Evolutionary conservation across 2,888 invertebrate genomes (phyloP), one percentile per base, ranked within the genome.

Genomic region (Napeogenes sylphis): DNA sequence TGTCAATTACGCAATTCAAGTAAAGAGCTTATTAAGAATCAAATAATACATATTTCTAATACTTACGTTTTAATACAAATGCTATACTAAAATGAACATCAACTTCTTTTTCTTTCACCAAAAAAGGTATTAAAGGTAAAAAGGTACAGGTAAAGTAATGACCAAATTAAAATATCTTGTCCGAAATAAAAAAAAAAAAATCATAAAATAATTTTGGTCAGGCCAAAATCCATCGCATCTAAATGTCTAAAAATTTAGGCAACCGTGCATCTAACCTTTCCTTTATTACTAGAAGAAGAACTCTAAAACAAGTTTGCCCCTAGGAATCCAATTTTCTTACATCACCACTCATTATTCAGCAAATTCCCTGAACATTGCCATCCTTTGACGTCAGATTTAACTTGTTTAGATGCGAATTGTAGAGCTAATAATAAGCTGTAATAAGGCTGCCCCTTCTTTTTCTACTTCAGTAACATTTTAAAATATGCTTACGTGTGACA

Each of bases 271-370:
- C 59, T 33, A 55, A 59, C 46, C 54, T 35, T 35, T 30, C 55
- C 56, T 56, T 59, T 61, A 60, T 58, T 56, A 63, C 35, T 62
- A 33, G 38, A 65, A 68, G 61, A 47, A 45, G 59, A 64, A 65
- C 58, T 65, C 56, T 45, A 64, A 63, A 68, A 68, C 66, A 61
- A 71, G 68, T 67, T 66, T 58, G 46, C 66, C 61, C 66, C 63
- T 63, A 60, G 61, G 58, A 65, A 68, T 68, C 65, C 64, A 70
- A 73, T 73, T 73, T 70, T 68, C 69, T 65, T 67, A 68, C 66
- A 66, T 71, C 68, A 68, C 69, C 68, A 69, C 62, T 71, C 70
- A 70, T 71, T 67, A 74, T 70, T 71, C 64, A 68, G 66, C 61
- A 62, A 68, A 72, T 66, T 69, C 68, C 68, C 64, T 38, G 58